Evolutionary conservation across 2,797 vertebrate genomes (phyloP).

Genomic region (Lutjanus campechanus): DNA sequence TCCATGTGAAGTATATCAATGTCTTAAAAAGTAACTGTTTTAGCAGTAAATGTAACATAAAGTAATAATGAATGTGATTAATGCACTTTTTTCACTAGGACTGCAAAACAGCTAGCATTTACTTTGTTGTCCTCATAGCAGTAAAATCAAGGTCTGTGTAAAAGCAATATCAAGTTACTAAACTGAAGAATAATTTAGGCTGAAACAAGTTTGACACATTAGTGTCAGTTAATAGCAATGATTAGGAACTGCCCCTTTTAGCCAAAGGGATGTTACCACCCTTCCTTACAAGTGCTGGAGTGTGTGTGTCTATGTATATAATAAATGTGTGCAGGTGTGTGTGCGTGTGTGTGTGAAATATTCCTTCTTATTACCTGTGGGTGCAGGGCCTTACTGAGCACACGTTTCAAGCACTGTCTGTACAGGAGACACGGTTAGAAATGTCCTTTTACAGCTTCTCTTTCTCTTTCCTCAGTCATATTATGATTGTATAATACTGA

Average conservation of each 20-base stretch:
- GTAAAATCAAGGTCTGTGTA: constrained; percentile 57
- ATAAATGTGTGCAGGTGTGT: constrained; percentile 6
- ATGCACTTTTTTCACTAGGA: constrained; percentile 73
- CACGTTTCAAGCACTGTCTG: constrained; percentile 53
- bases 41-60: constrained; percentile 63
- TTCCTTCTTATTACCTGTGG: constrained; percentile 39
- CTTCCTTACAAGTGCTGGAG: constrained; percentile 38
- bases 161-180: constrained; percentile 68
- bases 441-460: constrained; percentile 53
- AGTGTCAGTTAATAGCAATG: constrained; percentile 40
- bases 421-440: constrained; percentile 54
- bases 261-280: constrained; percentile 37
- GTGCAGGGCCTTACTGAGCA: constrained; percentile 70
- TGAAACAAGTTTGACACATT: constrained; percentile 25
- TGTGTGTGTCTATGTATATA: constrained; percentile 24
- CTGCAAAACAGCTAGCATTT: constrained; percentile 34
- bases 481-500: constrained; percentile 72
- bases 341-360: constrained; percentile 30
- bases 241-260: constrained; percentile 36
- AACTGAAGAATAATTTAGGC: constrained; percentile 42
- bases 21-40: constrained; percentile 67
- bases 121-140: constrained; percentile 53
- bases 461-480: constrained; percentile 48
- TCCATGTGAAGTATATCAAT: constrained; percentile 62
- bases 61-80: constrained; percentile 74